phyloP scores from a whole-genome alignment of 2,888 invertebrate genomes.

The Pterostichus madidus region DNA sequence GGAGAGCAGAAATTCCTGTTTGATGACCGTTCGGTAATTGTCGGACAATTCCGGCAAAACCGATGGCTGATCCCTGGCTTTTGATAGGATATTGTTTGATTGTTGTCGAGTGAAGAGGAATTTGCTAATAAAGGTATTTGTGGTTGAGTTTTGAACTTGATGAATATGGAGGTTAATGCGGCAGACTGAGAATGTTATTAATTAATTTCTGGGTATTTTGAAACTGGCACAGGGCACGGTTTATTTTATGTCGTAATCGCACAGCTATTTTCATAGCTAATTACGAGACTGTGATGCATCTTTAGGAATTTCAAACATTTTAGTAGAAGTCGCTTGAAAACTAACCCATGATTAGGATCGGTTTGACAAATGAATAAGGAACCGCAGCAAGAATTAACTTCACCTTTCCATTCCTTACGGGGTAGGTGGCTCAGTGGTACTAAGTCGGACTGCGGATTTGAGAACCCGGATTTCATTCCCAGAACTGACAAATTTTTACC shows the following conservation, averaged over 20 bases:
- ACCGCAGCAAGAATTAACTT: too few species aligned
- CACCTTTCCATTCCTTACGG: too few species aligned
- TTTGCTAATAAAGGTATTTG: conserved; percentile 39
- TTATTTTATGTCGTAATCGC: background rate
- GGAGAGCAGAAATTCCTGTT: conserved; percentile 18
- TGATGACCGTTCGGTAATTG: conserved; percentile 17
- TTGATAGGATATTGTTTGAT: conserved; percentile 18
- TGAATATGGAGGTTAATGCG: background rate
- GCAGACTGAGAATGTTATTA: conserved; percentile 16
- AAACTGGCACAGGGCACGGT: background rate
- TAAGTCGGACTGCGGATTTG: too few species aligned
- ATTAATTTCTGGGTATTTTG: conserved; percentile 13
- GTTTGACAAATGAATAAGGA: too few species aligned
- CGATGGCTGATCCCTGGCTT: background rate
- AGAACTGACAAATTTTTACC: too few species aligned
- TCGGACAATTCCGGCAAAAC: background rate
- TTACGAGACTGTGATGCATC: too few species aligned
- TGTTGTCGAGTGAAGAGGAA: conserved; percentile 5
- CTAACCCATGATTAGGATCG: too few species aligned
- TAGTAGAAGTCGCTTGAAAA: too few species aligned
- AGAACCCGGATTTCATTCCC: too few species aligned
- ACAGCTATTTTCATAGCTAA: too few species aligned
- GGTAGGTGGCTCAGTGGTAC: too few species aligned
- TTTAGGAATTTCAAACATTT: too few species aligned
- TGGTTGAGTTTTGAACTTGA: conserved; percentile 34